Evolutionary conservation across 2,888 invertebrate genomes (phyloP).

Genomic region (Mesoligia furuncula): DNA sequence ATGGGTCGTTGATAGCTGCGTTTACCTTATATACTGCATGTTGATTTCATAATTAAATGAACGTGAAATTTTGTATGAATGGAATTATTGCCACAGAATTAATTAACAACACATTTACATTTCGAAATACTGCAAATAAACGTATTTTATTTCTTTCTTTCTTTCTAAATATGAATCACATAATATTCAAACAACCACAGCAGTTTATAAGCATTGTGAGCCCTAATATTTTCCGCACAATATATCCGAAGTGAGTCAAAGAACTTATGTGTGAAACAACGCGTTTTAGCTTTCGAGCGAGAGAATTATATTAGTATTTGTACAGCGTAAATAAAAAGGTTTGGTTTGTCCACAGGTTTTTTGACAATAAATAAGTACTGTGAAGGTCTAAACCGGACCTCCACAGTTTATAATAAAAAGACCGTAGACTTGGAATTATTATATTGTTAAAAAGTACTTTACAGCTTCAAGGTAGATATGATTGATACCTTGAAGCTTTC

Average conservation of each 20-base stretch:
- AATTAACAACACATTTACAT: constrained; percentile 11
- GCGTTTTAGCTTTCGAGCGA: constrained; percentile 58
- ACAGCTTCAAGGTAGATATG: too few relatives aligned
- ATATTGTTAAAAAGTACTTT: too few relatives aligned
- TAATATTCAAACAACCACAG: constrained; percentile 39
- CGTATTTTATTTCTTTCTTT: too few relatives aligned
- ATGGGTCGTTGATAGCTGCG: too few relatives aligned
- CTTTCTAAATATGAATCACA: constrained; percentile 2
- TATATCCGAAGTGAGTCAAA: constrained; percentile 51
- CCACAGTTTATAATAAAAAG: too few relatives aligned
- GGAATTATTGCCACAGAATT: background rate
- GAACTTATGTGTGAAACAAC: constrained; percentile 65
- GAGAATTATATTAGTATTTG: constrained; percentile 51
- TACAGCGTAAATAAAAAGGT: constrained; percentile 51
- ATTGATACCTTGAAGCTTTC: too few relatives aligned
- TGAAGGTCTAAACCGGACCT: too few relatives aligned
- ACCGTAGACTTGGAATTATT: too few relatives aligned
- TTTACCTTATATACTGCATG: too few relatives aligned
- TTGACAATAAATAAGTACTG: background rate
- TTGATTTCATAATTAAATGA: constrained; percentile 5
- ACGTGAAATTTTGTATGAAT: constrained; percentile 13
- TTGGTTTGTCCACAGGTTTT: constrained; percentile 1
- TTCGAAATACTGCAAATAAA: background rate
- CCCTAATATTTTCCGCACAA: constrained; percentile 63
- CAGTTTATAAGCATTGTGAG: constrained; percentile 38